phyloP scores from a whole-genome alignment of 1,140 invertebrate species.

The Hermatobates lingyangjiaoensis region DNA sequence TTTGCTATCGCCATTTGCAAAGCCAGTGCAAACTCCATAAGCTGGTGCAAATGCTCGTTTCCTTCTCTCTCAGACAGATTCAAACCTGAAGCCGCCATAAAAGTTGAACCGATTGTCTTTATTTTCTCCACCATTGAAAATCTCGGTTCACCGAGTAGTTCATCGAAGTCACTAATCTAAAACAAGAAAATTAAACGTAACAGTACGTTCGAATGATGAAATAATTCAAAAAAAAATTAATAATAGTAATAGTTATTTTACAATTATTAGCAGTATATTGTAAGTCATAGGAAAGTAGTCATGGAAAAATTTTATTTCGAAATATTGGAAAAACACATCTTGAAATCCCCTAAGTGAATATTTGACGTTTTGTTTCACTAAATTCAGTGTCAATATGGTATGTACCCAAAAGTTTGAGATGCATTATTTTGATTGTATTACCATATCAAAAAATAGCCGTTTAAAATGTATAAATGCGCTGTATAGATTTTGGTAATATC shows the following conservation, averaged over 20 bases:
- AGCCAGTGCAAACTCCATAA: conserved; percentile 74
- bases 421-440: too few relatives aligned
- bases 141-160: conserved; percentile 58
- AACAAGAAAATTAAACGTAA: conserved; percentile 17
- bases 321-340: too few relatives aligned
- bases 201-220: background rate
- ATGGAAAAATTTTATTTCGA: too few relatives aligned
- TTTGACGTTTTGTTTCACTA: too few relatives aligned
- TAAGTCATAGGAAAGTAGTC: too few relatives aligned
- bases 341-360: too few relatives aligned
- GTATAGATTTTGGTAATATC: too few relatives aligned
- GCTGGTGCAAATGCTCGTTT: conserved; percentile 53
- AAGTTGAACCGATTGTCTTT: conserved; percentile 92
- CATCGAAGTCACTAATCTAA: conserved; percentile 74
- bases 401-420: too few relatives aligned
- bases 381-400: too few relatives aligned
- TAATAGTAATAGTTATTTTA: background rate
- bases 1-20: conserved; percentile 70
- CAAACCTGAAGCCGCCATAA: conserved; percentile 91
- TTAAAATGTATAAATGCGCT: too few relatives aligned
- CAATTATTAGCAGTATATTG: background rate
- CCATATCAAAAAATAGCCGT: too few relatives aligned
- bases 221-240: background rate
- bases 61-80: conserved; percentile 33
- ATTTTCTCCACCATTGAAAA: conserved; percentile 91